Conservation (phyloP, 2,888 invertebrate species). For the Oscheius sp. region DNA sequence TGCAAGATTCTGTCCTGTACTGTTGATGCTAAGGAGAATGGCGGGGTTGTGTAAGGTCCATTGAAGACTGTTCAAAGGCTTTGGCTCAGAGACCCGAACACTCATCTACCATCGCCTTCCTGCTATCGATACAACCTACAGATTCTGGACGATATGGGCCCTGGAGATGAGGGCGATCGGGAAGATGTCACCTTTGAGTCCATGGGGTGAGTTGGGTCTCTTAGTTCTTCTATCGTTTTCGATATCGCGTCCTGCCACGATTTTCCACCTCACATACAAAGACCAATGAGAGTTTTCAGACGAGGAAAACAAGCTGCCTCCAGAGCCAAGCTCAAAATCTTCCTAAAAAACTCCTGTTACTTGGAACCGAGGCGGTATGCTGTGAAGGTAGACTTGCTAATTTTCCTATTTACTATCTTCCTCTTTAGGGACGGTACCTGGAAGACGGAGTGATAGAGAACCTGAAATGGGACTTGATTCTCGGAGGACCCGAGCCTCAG, state of each 20-base stretch:
- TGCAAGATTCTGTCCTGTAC: constrained; percentile 21
- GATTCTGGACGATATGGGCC: constrained; percentile 30
- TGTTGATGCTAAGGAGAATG: not conserved
- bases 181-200: constrained; percentile 37
- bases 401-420: not conserved
- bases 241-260: not conserved
- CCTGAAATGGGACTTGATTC: constrained; percentile 48
- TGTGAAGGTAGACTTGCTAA: constrained; percentile 42
- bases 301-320: constrained; percentile 51
- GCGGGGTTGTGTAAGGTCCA: not conserved
- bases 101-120: constrained; percentile 10
- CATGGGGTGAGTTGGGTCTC: constrained; percentile 37
- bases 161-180: constrained; percentile 39
- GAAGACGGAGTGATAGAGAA: constrained; percentile 41
- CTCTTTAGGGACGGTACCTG: constrained; percentile 39
- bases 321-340: constrained; percentile 55
- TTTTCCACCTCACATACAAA: no score
- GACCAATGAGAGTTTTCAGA: constrained; percentile 40
- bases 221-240: not conserved
- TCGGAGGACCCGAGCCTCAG: constrained; percentile 56
- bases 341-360: constrained; percentile 55
- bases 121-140: constrained; percentile 29
- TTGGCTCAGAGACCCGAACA: constrained; percentile 6
- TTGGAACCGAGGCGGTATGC: constrained; percentile 46
- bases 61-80: not conserved